Conservation (phyloP, 92 coral and sea anemone species). For the Porites evermanni region DNA sequence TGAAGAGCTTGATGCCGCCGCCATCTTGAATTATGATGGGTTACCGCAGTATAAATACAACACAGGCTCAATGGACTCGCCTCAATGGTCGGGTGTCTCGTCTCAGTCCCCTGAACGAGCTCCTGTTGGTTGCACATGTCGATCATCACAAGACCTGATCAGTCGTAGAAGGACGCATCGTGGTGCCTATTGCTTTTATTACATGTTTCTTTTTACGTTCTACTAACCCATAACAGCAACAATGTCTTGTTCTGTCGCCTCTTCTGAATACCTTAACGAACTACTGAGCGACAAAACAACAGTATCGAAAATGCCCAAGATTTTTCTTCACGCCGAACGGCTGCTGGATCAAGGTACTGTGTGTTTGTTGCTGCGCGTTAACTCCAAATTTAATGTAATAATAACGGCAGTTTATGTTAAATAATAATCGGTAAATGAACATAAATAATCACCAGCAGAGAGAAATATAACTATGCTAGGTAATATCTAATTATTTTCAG, state of each 20-base stretch:
- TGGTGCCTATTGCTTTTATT: slow-evolving; percentile 62
- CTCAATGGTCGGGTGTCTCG: not conserved
- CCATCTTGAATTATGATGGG: slow-evolving; percentile 73
- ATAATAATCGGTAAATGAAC: slow-evolving; percentile 94
- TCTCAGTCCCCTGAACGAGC: slow-evolving; percentile 36
- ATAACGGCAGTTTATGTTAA: slow-evolving; percentile 88
- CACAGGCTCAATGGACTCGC: slow-evolving; percentile 7
- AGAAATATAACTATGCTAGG: slow-evolving; percentile 79
- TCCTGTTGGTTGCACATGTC: slow-evolving; percentile 67
- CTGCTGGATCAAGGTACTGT: slow-evolving; percentile 99
- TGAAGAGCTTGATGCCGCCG: slow-evolving; percentile 55
- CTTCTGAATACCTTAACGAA: slow-evolving; percentile 99
- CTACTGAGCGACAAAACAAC: slow-evolving; percentile 99
- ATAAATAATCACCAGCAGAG: slow-evolving; percentile 87
- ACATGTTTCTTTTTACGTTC: slow-evolving; percentile 89
- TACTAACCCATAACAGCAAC: slow-evolving; percentile 95
- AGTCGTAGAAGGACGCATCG: slow-evolving; percentile 29
- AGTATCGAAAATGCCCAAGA: slow-evolving; percentile 99
- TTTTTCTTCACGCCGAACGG: slow-evolving; percentile 97
- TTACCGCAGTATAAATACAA: not conserved
- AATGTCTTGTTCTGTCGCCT: slow-evolving; percentile 85
- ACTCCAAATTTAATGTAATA: slow-evolving; percentile 84
- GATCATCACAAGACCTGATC: slow-evolving; percentile 55
- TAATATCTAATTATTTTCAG: slow-evolving; percentile 77
- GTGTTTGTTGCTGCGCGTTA: slow-evolving; percentile 56